Evolutionary conservation across 2,797 vertebrate species (phyloP).

Genomic region (Danio choprae): DNA sequence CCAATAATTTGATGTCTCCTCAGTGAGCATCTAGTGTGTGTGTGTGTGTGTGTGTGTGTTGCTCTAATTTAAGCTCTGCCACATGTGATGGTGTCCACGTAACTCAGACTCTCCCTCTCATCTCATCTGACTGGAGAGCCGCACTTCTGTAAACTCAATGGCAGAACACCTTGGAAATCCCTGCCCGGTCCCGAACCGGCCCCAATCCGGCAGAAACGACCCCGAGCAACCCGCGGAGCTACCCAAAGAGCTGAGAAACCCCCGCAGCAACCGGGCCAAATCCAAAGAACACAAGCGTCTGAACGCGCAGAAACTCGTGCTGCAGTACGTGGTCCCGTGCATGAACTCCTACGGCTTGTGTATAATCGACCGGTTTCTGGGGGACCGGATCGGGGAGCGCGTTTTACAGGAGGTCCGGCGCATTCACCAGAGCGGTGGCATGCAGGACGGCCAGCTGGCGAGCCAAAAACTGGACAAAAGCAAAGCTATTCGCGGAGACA

Average conservation of each 20-base stretch:
- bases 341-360: conserved; percentile 72
- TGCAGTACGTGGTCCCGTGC: conserved; percentile 67
- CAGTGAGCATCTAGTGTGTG: not conserved
- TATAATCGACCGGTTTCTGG: conserved; percentile 71
- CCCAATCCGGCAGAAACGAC: not conserved
- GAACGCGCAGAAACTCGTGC: conserved; percentile 65
- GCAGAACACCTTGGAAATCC: conserved; percentile 28
- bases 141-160: conserved; percentile 41
- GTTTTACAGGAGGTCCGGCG: conserved; percentile 68
- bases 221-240: conserved; percentile 20
- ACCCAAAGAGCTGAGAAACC: conserved; percentile 48
- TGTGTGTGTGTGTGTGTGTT: conserved; percentile 1
- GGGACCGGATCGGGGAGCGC: conserved; percentile 65
- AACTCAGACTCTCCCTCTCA: conserved; percentile 35
- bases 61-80: conserved; percentile 11
- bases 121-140: conserved; percentile 32
- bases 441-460: conserved; percentile 70
- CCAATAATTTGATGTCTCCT: not conserved
- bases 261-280: conserved; percentile 54
- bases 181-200: not conserved
- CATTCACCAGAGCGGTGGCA: conserved; percentile 62
- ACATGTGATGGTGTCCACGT: conserved; percentile 58
- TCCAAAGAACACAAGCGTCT: conserved; percentile 60
- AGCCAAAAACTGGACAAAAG: conserved; percentile 61
- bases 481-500: conserved; percentile 66